Evolutionary conservation across 2,888 invertebrate genomes (phyloP).

Genomic region (Yponomeuta cagnagella): DNA sequence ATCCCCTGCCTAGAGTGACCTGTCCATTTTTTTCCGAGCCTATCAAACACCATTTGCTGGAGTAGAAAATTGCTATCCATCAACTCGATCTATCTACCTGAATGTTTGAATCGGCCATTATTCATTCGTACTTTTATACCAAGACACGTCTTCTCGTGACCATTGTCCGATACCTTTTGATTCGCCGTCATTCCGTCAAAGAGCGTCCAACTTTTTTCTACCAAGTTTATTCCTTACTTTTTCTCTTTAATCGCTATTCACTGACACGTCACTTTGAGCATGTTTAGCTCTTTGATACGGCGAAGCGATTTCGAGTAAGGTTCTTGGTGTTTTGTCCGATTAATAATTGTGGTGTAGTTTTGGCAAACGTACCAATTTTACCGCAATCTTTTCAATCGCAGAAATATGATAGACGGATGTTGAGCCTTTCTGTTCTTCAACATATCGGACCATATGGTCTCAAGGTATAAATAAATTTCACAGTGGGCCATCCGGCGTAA

Average conservation of each 20-base stretch:
- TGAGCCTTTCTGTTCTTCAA: not conserved
- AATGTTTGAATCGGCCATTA: constrained; percentile 51
- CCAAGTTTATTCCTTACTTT: constrained; percentile 28
- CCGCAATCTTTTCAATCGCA: not conserved
- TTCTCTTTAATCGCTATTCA: constrained; percentile 41
- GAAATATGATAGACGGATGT: constrained; percentile 6
- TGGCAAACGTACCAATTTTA: constrained; percentile 6
- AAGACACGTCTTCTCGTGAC: constrained; percentile 57
- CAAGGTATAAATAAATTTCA: not conserved
- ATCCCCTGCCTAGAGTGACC: not conserved
- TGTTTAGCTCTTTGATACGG: constrained; percentile 43
- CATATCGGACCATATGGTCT: not conserved
- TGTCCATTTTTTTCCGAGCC: not conserved
- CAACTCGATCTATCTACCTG: constrained; percentile 59
- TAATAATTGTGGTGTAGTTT: constrained; percentile 17
- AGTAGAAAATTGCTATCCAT: constrained; percentile 57
- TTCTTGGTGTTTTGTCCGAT: constrained; percentile 9
- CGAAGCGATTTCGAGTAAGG: constrained; percentile 6
- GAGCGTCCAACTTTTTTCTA: constrained; percentile 33
- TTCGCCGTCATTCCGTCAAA: constrained; percentile 43
- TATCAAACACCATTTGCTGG: constrained; percentile 34
- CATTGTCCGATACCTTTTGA: constrained; percentile 73
- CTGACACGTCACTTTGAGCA: constrained; percentile 49
- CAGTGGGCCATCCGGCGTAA: not conserved
- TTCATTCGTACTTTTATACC: constrained; percentile 44